Conservation (phyloP, 2,797 vertebrate species). For the Todus mexicanus region DNA sequence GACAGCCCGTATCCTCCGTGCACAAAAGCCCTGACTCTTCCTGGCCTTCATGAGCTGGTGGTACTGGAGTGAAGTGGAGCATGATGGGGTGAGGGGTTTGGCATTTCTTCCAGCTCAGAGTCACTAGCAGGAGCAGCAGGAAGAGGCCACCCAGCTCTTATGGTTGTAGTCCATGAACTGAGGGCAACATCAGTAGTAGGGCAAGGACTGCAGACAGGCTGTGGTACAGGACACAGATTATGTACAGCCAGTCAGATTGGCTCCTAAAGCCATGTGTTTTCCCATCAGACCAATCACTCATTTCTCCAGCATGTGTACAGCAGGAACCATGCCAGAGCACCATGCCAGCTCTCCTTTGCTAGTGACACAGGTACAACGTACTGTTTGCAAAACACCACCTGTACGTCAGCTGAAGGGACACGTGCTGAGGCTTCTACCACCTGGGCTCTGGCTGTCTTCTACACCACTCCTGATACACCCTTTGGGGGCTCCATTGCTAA, state of each 20-base stretch:
- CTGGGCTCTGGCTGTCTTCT: not conserved
- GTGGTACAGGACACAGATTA: not conserved
- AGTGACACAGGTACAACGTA: not conserved
- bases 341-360: not conserved
- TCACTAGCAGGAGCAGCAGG: not conserved
- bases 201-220: not conserved
- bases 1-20: not conserved
- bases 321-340: not conserved
- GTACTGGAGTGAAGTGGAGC: not conserved
- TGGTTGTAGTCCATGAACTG: not conserved
- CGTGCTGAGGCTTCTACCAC: not conserved
- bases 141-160: not conserved
- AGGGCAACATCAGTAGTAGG: not conserved
- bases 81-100: fast-evolving
- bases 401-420: not conserved
- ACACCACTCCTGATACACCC: not conserved
- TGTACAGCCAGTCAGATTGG: not conserved
- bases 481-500: not conserved
- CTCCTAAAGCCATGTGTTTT: not conserved
- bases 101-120: not conserved
- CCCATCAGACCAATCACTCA: not conserved
- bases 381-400: not conserved
- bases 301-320: not conserved
- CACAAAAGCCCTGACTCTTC: not conserved
- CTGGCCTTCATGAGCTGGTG: not conserved